Evolutionary conservation across 2,113 vertebrate genomes (phyloP).

Genomic region (Albula glossodonta): DNA sequence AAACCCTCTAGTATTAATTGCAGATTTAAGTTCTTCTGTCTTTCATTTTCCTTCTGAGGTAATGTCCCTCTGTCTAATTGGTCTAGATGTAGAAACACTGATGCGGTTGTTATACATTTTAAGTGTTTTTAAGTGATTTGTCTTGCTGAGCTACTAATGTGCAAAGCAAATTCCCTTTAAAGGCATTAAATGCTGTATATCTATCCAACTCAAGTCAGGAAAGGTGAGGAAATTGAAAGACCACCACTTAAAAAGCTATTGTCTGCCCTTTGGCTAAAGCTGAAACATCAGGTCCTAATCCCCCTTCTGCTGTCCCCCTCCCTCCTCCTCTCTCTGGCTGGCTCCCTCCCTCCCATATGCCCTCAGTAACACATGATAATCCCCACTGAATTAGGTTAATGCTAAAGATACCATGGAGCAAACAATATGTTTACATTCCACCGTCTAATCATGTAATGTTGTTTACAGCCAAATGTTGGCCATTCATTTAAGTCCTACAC

Average conservation of each 20-base stretch:
- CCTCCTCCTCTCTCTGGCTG: background rate
- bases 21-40: background rate
- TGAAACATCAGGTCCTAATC: slow-evolving; percentile 3
- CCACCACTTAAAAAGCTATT: background rate
- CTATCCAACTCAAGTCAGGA: background rate
- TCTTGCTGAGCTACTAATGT: no score
- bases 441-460: slow-evolving; percentile 18
- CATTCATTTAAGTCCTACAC: slow-evolving; percentile 30
- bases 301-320: background rate
- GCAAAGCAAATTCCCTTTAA: no score
- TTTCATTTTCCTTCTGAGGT: background rate
- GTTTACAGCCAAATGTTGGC: slow-evolving; percentile 5
- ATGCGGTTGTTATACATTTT: no score
- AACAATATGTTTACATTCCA: slow-evolving; percentile 30
- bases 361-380: slow-evolving; percentile 24
- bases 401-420: slow-evolving; percentile 28
- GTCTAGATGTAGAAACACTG: background rate
- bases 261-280: background rate
- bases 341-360: background rate
- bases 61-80: background rate
- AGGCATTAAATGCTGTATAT: no score
- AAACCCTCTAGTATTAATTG: background rate
- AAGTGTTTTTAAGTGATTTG: no score
- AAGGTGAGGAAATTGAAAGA: background rate
- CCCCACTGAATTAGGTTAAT: slow-evolving; percentile 41